Conservation (phyloP, 2,113 vertebrate species). For the Planiliza haematocheilus region DNA sequence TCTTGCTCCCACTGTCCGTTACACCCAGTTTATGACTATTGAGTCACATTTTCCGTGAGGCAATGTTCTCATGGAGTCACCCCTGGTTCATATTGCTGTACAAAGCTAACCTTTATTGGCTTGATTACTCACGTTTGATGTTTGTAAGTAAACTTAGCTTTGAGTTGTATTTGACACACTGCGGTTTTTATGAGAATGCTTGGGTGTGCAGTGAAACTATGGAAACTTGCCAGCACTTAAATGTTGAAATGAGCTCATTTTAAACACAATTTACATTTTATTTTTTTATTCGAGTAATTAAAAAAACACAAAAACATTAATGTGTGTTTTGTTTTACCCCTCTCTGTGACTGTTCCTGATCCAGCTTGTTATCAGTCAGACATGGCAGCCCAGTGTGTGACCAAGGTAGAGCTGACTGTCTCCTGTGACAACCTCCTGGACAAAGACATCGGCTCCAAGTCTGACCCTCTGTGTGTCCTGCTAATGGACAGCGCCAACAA, state of each 20-base stretch:
- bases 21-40: not conserved
- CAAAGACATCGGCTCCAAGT: conserved; percentile 90
- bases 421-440: conserved; percentile 91
- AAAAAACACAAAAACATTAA: no score
- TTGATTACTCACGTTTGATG: not conserved
- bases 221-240: no score
- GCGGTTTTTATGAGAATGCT: no score
- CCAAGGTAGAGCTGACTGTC: conserved; percentile 89
- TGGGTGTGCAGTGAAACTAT: no score
- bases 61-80: no score
- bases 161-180: not conserved
- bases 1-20: not conserved
- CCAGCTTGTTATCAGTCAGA: not conserved
- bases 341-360: not conserved
- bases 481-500: conserved; percentile 69
- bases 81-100: not conserved
- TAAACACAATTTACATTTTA: no score
- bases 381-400: conserved; percentile 92
- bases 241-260: no score
- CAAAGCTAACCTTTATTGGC: not conserved
- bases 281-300: no score
- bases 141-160: not conserved
- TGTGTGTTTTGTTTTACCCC: not conserved
- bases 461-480: conserved; percentile 91
- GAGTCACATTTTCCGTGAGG: conserved; percentile 38